These are phyloP conservation scores for Chloroceryle inda DNA, from an alignment of 2,797 vertebrate genomes.

Conservation along the genomic window DNA sequence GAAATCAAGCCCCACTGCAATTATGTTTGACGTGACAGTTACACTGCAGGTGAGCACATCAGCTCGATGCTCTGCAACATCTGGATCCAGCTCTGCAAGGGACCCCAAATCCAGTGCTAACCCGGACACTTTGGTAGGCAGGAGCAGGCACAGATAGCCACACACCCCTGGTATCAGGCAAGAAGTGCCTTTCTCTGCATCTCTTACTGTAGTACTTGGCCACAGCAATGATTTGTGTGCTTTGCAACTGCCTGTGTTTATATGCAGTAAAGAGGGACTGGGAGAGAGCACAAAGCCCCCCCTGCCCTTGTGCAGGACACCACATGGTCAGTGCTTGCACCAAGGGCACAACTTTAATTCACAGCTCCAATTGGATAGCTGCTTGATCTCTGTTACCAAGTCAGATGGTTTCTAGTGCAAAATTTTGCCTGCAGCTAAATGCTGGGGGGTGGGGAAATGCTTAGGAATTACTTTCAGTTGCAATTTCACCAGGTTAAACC, in stretches of 20 bases:
- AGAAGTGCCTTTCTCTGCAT: background rate
- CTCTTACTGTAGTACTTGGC: fast-evolving
- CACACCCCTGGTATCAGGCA: fast-evolving
- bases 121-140: background rate
- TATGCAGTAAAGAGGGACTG: fast-evolving
- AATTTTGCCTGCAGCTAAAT: background rate
- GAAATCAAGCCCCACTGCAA: background rate
- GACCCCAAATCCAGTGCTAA: fast-evolving
- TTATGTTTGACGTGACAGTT: fast-evolving
- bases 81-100: background rate
- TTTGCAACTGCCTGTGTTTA: background rate
- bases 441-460: background rate
- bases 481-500: background rate
- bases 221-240: fast-evolving
- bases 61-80: background rate
- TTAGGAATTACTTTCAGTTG: background rate
- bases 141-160: background rate
- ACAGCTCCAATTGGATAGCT: background rate
- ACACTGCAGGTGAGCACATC: background rate
- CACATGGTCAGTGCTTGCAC: background rate
- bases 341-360: background rate
- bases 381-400: background rate
- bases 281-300: background rate
- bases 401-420: background rate
- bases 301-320: background rate